These are phyloP conservation scores for Rhipidura dahli DNA, from an alignment of 2,113 vertebrate species.

Conservation along the genomic window DNA sequence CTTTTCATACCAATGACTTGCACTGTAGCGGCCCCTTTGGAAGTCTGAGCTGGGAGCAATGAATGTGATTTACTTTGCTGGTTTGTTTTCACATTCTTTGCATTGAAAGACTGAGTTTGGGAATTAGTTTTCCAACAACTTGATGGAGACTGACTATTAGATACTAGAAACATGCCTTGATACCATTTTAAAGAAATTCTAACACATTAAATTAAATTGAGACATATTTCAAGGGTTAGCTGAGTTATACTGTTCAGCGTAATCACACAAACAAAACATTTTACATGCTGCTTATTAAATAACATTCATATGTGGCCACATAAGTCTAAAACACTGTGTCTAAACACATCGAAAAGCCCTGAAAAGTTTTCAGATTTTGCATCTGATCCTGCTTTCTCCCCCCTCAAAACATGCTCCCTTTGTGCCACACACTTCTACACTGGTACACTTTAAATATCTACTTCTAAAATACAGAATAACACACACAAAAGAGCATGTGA, in stretches of 20 bases:
- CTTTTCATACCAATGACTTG: not conserved
- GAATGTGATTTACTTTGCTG: not conserved
- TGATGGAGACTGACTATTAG: not conserved
- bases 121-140: not conserved
- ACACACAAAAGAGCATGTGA: not conserved
- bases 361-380: not conserved
- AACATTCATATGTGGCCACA: not conserved
- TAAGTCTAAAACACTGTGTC: not conserved
- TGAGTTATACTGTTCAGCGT: not conserved
- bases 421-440: not conserved
- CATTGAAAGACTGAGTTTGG: not conserved
- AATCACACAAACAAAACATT: not conserved
- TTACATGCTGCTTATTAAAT: not conserved
- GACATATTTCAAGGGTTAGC: not conserved
- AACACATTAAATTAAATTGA: not conserved
- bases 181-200: not conserved
- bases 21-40: not conserved
- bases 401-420: not conserved
- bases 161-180: not conserved
- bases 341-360: not conserved
- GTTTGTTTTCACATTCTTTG: not conserved
- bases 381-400: not conserved
- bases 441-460: not conserved
- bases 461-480: not conserved
- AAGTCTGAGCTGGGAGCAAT: not conserved